Evolutionary conservation across 2,797 vertebrate species (phyloP), one percentile per base, ranked within the genome.

Genomic region (Pseudomugil gertrudae): DNA sequence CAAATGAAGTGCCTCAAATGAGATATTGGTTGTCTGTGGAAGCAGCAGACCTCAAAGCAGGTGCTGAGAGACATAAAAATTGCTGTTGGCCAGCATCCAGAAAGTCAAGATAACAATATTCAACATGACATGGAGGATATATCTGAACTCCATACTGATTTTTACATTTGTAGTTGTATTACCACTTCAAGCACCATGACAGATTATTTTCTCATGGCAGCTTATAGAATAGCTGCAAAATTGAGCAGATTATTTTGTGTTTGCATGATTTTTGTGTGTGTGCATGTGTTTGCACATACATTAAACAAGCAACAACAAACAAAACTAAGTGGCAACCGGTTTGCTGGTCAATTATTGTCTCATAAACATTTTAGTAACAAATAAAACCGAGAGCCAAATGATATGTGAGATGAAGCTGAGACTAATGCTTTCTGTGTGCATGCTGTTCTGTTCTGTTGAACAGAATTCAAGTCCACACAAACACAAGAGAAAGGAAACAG

Each of bases 1-100:
- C 74, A 84, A 81, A 85, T 88, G 59, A 87, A 76, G 61, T 75
- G 69, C 81, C 55, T 19, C 15, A 68, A 76, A 78, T 76, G 63
- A 24, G 69, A 63, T 54, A 58, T 54, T 43, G 36, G 62, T 53
- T 64, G 76, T 66, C 80, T 60, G 17, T 21, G 21, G 75, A 77
- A 61, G 75, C 68, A 79, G n/a, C 66, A 43, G 72, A 77, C 66
- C 77, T 57, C 63, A 81, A 74, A 81, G 50, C 33, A 58, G 69
- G 10, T 62, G 80, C 62, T 52, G 68, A 65, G 76, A 82, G 63
- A 61, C 55, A 56, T 55, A 35, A 38, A 50, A 66, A 48, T 38
- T 69, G 15, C 29, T 51, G 63, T 53, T 66, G 50, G 69, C 62
- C 63, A 64, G 78, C 69, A 67, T 67, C 72, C 53, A 63, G 61